Evolutionary conservation across 1,140 invertebrate species (phyloP), one percentile per base, ranked within the genome.

Genomic region (Drosophila leontia): DNA sequence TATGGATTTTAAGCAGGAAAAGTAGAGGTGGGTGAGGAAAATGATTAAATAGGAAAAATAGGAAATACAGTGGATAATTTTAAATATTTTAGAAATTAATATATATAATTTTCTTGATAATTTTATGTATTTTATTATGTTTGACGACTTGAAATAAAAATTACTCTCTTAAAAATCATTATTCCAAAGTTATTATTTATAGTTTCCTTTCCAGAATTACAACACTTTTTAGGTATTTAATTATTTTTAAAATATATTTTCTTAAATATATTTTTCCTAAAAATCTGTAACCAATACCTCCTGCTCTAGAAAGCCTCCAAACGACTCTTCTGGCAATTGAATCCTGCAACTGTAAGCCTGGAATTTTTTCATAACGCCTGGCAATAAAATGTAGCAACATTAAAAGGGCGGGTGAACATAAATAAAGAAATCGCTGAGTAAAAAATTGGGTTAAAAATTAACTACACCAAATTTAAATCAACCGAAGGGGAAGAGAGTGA

Each of bases 401-500:
- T 88, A 88, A 88, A 88, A 80, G 69, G 80, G 84, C 84, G 85
- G 57, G 57, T 65, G 70, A 78, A 75, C 84, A 90, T 84, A 88
- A 88, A 88, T 88, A 88, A 90, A 57, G 78, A 72, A 65, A 56
- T 78, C 75, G 74, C 42, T 59, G 51, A 26, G 70, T 51, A 57
- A 58, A 71, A 84, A 86, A 90, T 90, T 88, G 84, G 84, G 84
- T 88, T 90, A 88, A 88, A 90, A 88, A 88, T 88, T 88, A 88
- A 88, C 84, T 88, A 88, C 80, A 69, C 80, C 80, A 88, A 88
- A 88, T 88, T 88, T 90, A 88, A 88, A 88, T 88, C 84, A 88
- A 88, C 84, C 60, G 51, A n/a, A 29, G 57, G 48, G 19, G 26
- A 34, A 29, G 47, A 32, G 47, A 37, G 19, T 7, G n/a, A 15